These are phyloP conservation scores for Aptenodytes patagonicus DNA, from an alignment of 2,113 vertebrate genomes.

Conservation along the genomic window DNA sequence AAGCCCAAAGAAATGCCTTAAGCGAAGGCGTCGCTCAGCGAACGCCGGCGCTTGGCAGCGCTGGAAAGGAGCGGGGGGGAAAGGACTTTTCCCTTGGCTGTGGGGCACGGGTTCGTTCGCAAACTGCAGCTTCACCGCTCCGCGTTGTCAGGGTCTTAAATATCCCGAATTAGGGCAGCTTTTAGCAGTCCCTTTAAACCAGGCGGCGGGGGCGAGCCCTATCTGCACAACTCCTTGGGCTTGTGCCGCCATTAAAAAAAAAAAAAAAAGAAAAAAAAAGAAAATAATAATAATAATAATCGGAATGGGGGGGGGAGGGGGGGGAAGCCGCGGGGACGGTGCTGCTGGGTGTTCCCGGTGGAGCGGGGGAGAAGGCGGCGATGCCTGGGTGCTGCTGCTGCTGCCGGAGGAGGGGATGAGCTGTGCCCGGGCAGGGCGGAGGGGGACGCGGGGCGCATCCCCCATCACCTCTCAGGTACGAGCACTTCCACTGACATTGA, in stretches of 20 bases:
- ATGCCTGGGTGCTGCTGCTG: not conserved
- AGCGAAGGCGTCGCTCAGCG: no score
- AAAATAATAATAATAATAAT: not conserved
- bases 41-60: no score
- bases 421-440: not conserved
- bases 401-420: not conserved
- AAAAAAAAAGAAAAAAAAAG: no score
- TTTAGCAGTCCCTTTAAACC: conserved; percentile 5
- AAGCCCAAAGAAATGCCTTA: no score
- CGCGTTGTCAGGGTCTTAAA: not conserved
- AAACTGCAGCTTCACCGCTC: not conserved
- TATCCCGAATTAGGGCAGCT: not conserved
- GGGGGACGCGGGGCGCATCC: not conserved
- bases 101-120: conserved; percentile 25
- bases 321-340: not conserved
- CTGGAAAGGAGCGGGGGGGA: not conserved
- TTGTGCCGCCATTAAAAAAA: not conserved
- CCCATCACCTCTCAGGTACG: conserved; percentile 62
- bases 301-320: not conserved
- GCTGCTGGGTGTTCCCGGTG: not conserved
- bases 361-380: not conserved
- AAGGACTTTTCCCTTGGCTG: not conserved
- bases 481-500: conserved; percentile 64
- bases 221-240: not conserved
- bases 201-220: not conserved